Evolutionary conservation across 1,140 invertebrate genomes (phyloP).

Genomic region (Scaptodrosophila lebanonensis): DNA sequence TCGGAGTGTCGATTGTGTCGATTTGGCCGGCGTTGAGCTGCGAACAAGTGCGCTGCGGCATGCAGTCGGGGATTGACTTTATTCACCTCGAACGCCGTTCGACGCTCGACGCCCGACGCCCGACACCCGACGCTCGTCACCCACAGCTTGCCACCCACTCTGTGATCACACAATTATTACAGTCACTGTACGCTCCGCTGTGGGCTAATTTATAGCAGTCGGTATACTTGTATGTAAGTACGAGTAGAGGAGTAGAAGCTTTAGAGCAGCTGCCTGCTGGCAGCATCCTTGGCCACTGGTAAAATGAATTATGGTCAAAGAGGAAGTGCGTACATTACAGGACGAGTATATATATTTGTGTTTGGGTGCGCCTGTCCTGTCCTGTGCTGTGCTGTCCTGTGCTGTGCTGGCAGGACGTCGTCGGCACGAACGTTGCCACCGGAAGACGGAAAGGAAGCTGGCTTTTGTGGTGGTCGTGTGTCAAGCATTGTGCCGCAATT

Average conservation of each 20-base stretch:
- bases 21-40: background rate
- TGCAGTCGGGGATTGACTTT: constrained; percentile 14
- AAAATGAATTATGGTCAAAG: constrained; percentile 53
- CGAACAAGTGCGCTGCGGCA: constrained; percentile 7
- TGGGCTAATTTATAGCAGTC: constrained; percentile 36
- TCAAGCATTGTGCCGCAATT: constrained; percentile 73
- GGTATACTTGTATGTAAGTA: background rate
- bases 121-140: too few species aligned
- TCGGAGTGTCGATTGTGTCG: constrained; percentile 9
- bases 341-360: background rate
- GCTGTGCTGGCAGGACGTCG: too few species aligned
- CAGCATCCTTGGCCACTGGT: constrained; percentile 15
- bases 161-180: constrained; percentile 10
- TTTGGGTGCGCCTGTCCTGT: background rate
- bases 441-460: constrained; percentile 56
- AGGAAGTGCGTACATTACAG: constrained; percentile 55
- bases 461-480: constrained; percentile 73
- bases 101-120: too few species aligned
- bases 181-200: constrained; percentile 3
- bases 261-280: constrained; percentile 29
- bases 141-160: too few species aligned
- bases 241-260: background rate
- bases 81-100: constrained; percentile 12
- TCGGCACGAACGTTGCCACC: constrained; percentile 43
- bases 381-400: background rate